These are phyloP conservation scores for Micoletzkya japonica DNA, from an alignment of 2,888 invertebrate species.

Conservation along the genomic window DNA sequence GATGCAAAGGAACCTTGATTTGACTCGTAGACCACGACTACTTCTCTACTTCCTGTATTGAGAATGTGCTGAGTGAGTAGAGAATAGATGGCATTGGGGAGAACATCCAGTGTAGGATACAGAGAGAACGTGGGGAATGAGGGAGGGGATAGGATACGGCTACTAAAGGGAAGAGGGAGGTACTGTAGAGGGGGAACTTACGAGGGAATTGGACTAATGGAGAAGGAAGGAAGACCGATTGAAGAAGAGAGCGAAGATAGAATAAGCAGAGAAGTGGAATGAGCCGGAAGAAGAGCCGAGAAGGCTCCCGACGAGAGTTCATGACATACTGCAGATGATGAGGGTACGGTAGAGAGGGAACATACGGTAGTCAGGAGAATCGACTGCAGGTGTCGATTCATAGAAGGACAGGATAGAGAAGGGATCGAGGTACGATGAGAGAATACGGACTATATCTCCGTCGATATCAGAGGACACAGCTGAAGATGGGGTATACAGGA, in stretches of 20 bases:
- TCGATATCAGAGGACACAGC: constrained; percentile 14
- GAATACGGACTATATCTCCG: constrained; percentile 9
- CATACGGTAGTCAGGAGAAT: no score
- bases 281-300: constrained; percentile 5
- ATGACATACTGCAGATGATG: not conserved
- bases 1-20: not conserved
- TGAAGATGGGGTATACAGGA: not conserved
- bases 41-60: constrained; percentile 18
- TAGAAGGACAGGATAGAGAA: constrained; percentile 1
- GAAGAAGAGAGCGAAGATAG: constrained; percentile 3
- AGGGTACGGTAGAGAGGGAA: constrained; percentile 11
- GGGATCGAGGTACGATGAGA: constrained; percentile 16
- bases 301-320: constrained; percentile 8
- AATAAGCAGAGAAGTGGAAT: constrained; percentile 9
- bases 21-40: constrained; percentile 19
- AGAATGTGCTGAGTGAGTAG: constrained; percentile 3
- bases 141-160: not conserved
- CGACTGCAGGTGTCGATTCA: not conserved
- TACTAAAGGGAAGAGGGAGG: not conserved
- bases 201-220: constrained; percentile 3
- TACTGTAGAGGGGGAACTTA: not conserved
- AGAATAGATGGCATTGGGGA: constrained; percentile 9
- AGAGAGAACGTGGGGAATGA: constrained; percentile 7
- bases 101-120: not conserved
- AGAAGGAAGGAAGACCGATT: constrained; percentile 7